phyloP scores from a whole-genome alignment of 1,140 invertebrate species.

The Radopholus similis region DNA sequence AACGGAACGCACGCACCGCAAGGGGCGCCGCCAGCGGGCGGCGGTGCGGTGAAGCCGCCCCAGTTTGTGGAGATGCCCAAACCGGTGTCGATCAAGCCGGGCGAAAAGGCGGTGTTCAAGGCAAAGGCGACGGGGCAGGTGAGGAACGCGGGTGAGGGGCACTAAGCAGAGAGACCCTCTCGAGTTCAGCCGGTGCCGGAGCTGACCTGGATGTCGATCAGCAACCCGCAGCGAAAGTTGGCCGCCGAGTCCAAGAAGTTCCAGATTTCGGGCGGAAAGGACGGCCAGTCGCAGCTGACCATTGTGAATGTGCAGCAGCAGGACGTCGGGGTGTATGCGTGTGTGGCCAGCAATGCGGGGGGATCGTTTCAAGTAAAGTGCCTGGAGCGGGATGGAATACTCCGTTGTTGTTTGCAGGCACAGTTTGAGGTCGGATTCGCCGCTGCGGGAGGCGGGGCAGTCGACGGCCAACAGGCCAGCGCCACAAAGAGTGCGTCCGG shows the following conservation, averaged over 20 bases:
- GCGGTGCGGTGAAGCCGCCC: constrained; percentile 34
- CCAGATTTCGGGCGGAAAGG: constrained; percentile 29
- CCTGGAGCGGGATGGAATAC: constrained; percentile 12
- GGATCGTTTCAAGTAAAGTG: constrained; percentile 39
- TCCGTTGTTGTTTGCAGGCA: neutral
- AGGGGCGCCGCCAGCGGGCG: neutral
- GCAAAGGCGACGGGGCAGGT: too few relatives aligned
- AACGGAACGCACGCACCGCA: constrained; percentile 12
- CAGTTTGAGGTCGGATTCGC: constrained; percentile 18
- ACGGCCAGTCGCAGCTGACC: constrained; percentile 39
- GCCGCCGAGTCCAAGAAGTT: constrained; percentile 39
- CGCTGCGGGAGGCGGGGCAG: neutral
- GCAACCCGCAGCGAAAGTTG: constrained; percentile 34
- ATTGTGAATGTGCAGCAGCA: constrained; percentile 29
- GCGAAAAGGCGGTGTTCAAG: constrained; percentile 41
- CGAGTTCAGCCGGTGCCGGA: constrained; percentile 38
- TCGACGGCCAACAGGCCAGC: too few relatives aligned
- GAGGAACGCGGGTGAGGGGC: too few relatives aligned
- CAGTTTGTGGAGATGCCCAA: constrained; percentile 52
- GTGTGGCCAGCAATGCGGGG: constrained; percentile 43
- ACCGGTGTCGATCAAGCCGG: constrained; percentile 41
- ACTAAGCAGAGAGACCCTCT: too few relatives aligned
- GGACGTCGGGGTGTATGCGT: constrained; percentile 38
- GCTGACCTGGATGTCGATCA: constrained; percentile 32
- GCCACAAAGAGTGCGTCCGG: constrained; percentile 25